Evolutionary conservation across 2,888 invertebrate species (phyloP).

Genomic region (Hypomecis punctinalis): DNA sequence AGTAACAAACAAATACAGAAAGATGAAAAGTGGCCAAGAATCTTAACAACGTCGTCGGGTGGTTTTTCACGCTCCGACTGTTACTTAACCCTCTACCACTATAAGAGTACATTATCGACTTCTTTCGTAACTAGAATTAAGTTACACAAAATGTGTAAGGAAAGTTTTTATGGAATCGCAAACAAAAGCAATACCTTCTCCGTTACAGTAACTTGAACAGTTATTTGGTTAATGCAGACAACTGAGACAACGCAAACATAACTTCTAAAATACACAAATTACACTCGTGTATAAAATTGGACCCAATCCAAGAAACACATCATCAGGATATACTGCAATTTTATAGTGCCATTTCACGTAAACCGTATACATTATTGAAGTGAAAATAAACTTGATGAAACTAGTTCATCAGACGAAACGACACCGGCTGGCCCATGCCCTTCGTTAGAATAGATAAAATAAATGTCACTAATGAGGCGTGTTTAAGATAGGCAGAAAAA

Average conservation of each 20-base stretch:
- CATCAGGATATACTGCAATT: slow-evolving; percentile 49
- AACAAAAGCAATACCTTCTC: neutral
- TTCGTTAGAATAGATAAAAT: slow-evolving; percentile 15
- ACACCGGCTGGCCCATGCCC: slow-evolving; percentile 21
- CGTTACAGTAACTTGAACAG: neutral
- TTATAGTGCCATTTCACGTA: slow-evolving; percentile 50
- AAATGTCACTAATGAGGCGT: slow-evolving; percentile 33
- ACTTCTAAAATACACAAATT: slow-evolving; percentile 35
- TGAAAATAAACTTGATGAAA: slow-evolving; percentile 45
- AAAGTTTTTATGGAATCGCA: too few species aligned
- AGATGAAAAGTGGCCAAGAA: slow-evolving; percentile 46
- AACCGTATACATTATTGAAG: slow-evolving; percentile 47
- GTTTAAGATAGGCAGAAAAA: slow-evolving; percentile 57
- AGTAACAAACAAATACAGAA: neutral
- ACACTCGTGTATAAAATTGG: slow-evolving; percentile 52
- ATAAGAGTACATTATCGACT: slow-evolving; percentile 10
- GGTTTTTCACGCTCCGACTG: slow-evolving; percentile 3
- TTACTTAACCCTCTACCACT: neutral
- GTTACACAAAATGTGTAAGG: slow-evolving; percentile 2
- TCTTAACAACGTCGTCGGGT: slow-evolving; percentile 19
- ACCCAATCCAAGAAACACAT: slow-evolving; percentile 48
- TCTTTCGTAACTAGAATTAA: slow-evolving; percentile 7
- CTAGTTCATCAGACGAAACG: slow-evolving; percentile 34
- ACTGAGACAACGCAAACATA: slow-evolving; percentile 23
- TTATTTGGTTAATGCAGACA: neutral